Evolutionary conservation across 2,888 invertebrate species (phyloP), one percentile per base, ranked within the genome.

Genomic region (Nemotelus nigrinus): DNA sequence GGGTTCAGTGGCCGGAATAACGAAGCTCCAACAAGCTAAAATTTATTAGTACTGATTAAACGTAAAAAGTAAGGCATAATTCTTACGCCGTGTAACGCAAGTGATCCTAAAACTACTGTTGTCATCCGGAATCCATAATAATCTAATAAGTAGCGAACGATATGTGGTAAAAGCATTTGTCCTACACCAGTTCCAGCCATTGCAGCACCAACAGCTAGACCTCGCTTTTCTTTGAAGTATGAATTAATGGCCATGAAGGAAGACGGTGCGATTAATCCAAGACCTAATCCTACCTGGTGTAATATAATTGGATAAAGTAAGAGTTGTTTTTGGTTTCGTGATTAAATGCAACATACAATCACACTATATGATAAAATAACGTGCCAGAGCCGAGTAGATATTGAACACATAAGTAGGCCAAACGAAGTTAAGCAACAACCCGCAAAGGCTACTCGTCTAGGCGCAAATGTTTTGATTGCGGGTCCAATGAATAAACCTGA

Each of bases 151-250:
- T 90, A 89, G 67, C 91, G 88, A 77, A 93, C 91, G 81, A 93
- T 87, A 83, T 92, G 92, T 2, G 94, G 94, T 89, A 94, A 91
- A 79, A 93, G 84, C 85, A 93, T 92, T 84, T 93, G 93, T 2
- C 94, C 94, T 45, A 93, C 86, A 79, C 93, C 93, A 80, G 93
- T 93, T 77, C 94, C 94, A 45, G 93, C 93, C 87, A 93, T 90
- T 0, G 93, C 91, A 48, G 93, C 87, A 2, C 93, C 93, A 76
- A 93, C 93, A n/a, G 94, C 94, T 58, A 91, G 89, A 79, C 92
- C 92, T 81, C 92, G 91, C 83, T 88, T 90, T 77, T 88, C 88
- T 78, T 89, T 90, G 83, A 94, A 94, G 85, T 93, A 94, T 44
- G 91, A 89, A 84, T 92, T 93, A 79, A 93, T 91, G 48, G 92